Evolutionary conservation across 2,113 vertebrate species (phyloP).

Genomic region (Channa maculata): DNA sequence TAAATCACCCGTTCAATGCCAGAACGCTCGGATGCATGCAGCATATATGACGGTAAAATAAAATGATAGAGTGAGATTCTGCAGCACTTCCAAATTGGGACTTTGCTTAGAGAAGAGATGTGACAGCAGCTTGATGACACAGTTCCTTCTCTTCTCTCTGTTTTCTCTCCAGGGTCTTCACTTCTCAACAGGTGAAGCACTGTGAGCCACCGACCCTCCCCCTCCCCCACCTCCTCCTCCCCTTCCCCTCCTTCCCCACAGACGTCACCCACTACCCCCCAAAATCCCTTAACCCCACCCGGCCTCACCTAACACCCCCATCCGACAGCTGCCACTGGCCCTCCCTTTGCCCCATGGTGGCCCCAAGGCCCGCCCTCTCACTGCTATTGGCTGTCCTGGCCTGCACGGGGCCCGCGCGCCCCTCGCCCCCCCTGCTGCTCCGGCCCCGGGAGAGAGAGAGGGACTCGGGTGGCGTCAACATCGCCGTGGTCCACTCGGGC

Average conservation of each 20-base stretch:
- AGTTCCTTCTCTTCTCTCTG: constrained; percentile 23
- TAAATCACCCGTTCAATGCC: background rate
- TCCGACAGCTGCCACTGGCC: constrained; percentile 70
- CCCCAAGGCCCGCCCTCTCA: constrained; percentile 83
- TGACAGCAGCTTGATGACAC: background rate
- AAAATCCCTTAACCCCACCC: constrained; percentile 27
- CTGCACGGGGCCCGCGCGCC: constrained; percentile 85
- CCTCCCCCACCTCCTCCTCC: background rate
- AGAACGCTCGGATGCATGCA: background rate
- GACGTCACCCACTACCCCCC: constrained; percentile 28
- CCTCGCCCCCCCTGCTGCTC: constrained; percentile 84
- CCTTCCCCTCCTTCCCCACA: constrained; percentile 1
- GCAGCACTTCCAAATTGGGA: too few relatives aligned
- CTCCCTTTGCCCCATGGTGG: constrained; percentile 81
- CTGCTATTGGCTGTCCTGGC: constrained; percentile 86
- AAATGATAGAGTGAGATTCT: too few relatives aligned
- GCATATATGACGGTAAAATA: too few relatives aligned
- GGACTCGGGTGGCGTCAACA: constrained; percentile 86
- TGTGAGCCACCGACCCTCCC: constrained; percentile 46
- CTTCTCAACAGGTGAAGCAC: constrained; percentile 71
- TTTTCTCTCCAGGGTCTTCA: constrained; percentile 62
- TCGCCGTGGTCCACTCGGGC: constrained; percentile 86
- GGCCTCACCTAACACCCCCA: constrained; percentile 54
- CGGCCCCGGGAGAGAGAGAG: constrained; percentile 87
- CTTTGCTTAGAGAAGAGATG: constrained; percentile 3